phyloP scores from a whole-genome alignment of 2,113 vertebrate genomes.

The Diadophis punctatus region DNA sequence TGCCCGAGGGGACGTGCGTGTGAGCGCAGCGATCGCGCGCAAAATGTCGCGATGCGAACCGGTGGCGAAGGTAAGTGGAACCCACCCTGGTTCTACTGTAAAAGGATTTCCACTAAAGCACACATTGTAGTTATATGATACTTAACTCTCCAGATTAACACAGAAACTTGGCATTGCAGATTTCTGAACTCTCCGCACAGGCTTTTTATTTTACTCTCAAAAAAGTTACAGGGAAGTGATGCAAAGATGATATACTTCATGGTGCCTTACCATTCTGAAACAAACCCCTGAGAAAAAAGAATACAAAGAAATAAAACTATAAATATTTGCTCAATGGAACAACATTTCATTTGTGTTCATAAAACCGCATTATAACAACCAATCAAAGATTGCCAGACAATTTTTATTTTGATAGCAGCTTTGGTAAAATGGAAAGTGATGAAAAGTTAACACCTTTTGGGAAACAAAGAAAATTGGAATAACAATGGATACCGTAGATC shows the following conservation, averaged over 20 bases:
- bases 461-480: background rate
- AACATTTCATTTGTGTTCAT: background rate
- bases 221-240: slow-evolving; percentile 33
- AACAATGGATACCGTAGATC: background rate
- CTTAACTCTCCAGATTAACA: background rate
- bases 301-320: slow-evolving; percentile 28
- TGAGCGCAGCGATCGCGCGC: no score
- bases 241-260: background rate
- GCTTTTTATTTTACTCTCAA: slow-evolving; percentile 46
- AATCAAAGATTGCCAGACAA: background rate
- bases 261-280: slow-evolving; percentile 90
- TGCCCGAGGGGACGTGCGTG: no score
- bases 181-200: background rate
- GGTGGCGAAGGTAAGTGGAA: no score
- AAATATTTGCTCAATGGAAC: background rate
- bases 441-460: background rate
- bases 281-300: slow-evolving; percentile 79
- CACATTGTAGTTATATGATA: background rate
- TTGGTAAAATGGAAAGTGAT: background rate
- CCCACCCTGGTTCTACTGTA: background rate
- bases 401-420: background rate
- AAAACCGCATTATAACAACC: background rate
- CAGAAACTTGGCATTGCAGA: background rate
- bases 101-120: background rate
- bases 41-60: no score